Evolutionary conservation across 2,797 vertebrate genomes (phyloP).

Genomic region (Megaceryle alcyon): DNA sequence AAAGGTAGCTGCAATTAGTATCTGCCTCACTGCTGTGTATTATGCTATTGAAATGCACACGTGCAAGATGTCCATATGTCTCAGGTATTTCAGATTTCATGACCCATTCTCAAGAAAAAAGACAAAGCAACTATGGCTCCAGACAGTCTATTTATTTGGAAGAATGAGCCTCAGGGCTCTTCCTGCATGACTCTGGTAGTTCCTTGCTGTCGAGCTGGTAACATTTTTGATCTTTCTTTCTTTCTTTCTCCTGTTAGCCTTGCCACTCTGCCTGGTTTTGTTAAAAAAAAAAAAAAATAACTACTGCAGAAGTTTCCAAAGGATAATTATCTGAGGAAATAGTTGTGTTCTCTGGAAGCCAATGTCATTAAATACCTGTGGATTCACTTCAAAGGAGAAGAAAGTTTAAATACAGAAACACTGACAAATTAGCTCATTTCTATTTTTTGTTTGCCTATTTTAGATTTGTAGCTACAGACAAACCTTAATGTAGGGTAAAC

Average conservation of each 20-base stretch:
- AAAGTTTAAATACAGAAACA: slow-evolving; percentile 41
- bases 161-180: background rate
- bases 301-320: slow-evolving; percentile 7
- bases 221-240: background rate
- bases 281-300: background rate
- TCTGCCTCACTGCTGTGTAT: background rate
- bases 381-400: slow-evolving; percentile 49
- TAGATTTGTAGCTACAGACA: slow-evolving; percentile 23
- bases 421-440: slow-evolving; percentile 26
- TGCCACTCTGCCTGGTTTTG: slow-evolving; percentile 20
- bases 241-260: background rate
- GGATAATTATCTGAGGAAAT: slow-evolving; percentile 38
- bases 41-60: background rate
- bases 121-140: background rate
- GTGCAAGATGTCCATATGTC: background rate
- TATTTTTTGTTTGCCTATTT: slow-evolving; percentile 44
- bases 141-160: background rate
- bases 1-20: background rate
- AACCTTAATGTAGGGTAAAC: background rate
- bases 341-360: slow-evolving; percentile 31
- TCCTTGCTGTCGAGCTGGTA: background rate
- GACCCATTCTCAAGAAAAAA: background rate
- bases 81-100: background rate
- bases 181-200: background rate
- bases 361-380: slow-evolving; percentile 32